A percentile compares a stretch with the other conserved stretches of the same genome.
phyloP scores from a whole-genome alignment of 2,888 invertebrate genomes.

The Agrochola lota region DNA sequence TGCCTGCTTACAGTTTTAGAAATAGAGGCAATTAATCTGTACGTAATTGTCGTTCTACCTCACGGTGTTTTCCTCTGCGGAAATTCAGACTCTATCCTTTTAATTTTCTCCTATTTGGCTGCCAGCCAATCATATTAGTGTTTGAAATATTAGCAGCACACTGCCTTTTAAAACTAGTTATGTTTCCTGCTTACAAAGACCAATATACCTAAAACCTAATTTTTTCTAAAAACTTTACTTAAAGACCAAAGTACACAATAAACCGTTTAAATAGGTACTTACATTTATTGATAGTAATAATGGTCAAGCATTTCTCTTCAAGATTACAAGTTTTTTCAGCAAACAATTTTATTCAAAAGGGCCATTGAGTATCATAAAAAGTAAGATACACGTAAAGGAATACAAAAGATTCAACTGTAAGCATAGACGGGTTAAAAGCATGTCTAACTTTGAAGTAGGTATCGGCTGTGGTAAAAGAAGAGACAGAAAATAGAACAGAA shows the following conservation, averaged over 20 bases:
- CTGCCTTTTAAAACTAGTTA: no score
- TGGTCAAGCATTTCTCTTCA: background rate
- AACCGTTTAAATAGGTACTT: background rate
- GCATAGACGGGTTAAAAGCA: slow-evolving; percentile 33
- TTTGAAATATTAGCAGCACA: background rate
- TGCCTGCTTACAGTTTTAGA: no score
- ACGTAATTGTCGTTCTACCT: no score
- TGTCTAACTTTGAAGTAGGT: slow-evolving; percentile 33
- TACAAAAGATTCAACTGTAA: slow-evolving; percentile 5
- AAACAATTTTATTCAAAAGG: background rate
- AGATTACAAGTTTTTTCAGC: background rate
- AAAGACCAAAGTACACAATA: background rate
- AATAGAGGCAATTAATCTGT: no score
- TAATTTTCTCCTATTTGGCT: background rate
- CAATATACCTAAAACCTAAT: background rate
- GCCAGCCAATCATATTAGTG: background rate
- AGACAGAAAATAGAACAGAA: background rate
- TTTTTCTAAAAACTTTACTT: background rate
- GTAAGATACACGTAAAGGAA: background rate
- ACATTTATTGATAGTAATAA: background rate
- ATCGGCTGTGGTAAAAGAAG: slow-evolving; percentile 5
- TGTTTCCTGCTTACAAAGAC: background rate
- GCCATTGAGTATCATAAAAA: background rate
- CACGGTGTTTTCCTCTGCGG: no score
- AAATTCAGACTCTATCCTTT: background rate